phyloP scores from a whole-genome alignment of 2,113 vertebrate genomes.

The Pelecanoides urinatrix region DNA sequence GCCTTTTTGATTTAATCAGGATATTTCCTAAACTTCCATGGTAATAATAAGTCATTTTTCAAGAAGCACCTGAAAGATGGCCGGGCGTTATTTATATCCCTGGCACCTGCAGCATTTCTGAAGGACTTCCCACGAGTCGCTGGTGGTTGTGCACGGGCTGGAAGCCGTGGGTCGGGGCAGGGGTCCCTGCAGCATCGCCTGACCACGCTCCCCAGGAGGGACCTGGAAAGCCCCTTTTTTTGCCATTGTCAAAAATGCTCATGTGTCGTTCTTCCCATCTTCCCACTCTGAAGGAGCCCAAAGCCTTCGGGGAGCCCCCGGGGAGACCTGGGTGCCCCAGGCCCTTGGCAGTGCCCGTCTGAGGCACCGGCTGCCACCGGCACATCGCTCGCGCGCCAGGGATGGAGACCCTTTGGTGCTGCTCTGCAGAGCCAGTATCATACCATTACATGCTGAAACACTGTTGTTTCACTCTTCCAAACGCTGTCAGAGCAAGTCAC shows the following conservation, averaged over 20 bases:
- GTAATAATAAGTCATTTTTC: background rate
- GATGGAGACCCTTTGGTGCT: background rate
- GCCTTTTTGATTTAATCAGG: slow-evolving; percentile 43
- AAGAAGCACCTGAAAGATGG: background rate
- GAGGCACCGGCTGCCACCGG: background rate
- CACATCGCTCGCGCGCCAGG: fast-evolving
- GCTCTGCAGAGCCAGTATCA: background rate
- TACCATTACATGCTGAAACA: background rate
- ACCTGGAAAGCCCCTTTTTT: background rate
- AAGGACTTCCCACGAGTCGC: background rate
- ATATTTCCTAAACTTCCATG: slow-evolving; percentile 18
- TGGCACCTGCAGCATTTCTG: background rate
- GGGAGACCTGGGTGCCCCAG: background rate
- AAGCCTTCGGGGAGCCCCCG: background rate
- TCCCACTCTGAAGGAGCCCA: background rate
- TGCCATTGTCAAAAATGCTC: background rate
- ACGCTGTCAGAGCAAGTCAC: background rate
- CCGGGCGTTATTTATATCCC: background rate
- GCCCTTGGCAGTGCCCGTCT: background rate
- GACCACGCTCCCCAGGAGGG: background rate
- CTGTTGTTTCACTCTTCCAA: background rate
- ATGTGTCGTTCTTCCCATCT: fast-evolving
- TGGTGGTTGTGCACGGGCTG: background rate
- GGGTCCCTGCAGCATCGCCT: background rate
- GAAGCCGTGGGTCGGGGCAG: fast-evolving